Evolutionary conservation across 2,797 vertebrate genomes (phyloP).

Genomic region (Sphenodon punctatus): DNA sequence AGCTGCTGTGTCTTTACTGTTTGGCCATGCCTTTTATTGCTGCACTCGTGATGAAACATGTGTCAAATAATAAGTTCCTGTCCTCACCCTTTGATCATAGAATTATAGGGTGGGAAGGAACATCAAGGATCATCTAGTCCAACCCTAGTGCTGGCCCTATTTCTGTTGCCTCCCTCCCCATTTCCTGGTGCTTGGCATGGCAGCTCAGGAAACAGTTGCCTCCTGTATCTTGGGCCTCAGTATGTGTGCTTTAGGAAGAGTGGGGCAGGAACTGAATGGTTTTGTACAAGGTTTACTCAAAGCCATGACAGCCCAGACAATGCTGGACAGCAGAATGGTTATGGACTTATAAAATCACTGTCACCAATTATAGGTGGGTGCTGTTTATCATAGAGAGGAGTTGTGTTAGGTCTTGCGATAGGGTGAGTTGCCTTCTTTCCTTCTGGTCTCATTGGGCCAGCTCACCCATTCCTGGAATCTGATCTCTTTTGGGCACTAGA

Average conservation of each 20-base stretch:
- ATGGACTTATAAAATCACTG: not conserved
- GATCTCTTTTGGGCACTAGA: accelerated
- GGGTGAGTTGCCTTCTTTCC: not conserved
- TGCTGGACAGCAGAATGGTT: too few relatives aligned
- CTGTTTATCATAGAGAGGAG: not conserved
- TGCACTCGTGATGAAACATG: too few relatives aligned
- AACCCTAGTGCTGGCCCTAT: not conserved
- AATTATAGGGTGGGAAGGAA: too few relatives aligned
- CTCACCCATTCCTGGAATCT: accelerated
- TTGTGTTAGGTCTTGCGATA: accelerated
- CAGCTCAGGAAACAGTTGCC: not conserved
- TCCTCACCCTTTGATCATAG: too few relatives aligned
- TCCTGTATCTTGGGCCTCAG: not conserved
- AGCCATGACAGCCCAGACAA: too few relatives aligned
- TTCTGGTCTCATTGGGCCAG: not conserved
- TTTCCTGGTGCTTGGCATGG: not conserved
- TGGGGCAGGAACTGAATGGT: too few relatives aligned
- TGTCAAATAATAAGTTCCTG: not conserved
- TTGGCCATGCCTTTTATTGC: not conserved
- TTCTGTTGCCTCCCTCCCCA: not conserved
- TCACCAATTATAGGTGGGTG: not conserved
- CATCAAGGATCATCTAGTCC: too few relatives aligned
- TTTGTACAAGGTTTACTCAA: not conserved
- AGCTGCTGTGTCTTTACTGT: not conserved
- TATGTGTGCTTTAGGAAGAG: not conserved